Evolutionary conservation across 2,113 vertebrate species (phyloP).

Genomic region (Odontophorus gujanensis): DNA sequence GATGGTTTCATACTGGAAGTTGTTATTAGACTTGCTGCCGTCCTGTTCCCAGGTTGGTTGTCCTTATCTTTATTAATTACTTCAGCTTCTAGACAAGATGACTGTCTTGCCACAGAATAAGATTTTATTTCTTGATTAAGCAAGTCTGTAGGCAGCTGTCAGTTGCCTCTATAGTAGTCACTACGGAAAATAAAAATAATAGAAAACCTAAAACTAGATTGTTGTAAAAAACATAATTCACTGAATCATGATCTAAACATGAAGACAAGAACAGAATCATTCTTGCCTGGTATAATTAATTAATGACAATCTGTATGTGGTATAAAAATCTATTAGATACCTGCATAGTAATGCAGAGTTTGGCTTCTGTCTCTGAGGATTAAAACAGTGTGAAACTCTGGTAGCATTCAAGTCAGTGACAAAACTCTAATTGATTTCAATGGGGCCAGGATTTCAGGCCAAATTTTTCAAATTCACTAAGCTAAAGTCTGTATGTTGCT

Average conservation of each 20-base stretch:
- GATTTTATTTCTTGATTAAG: constrained; percentile 24
- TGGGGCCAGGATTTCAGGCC: background rate
- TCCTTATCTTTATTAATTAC: constrained; percentile 60
- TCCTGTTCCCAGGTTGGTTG: constrained; percentile 26
- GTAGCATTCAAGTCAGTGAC: background rate
- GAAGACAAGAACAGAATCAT: background rate
- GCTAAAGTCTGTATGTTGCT: background rate
- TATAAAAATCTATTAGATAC: background rate
- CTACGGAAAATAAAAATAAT: background rate
- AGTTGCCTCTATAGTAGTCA: background rate
- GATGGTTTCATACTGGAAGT: constrained; percentile 30
- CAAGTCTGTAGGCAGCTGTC: background rate
- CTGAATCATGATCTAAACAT: background rate
- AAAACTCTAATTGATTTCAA: constrained; percentile 15
- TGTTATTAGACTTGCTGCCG: constrained; percentile 36
- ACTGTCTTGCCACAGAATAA: constrained; percentile 7
- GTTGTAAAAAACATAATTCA: background rate
- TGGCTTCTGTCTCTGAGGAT: background rate
- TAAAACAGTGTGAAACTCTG: background rate
- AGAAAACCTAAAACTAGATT: background rate
- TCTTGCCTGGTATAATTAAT: background rate
- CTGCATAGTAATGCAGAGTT: background rate
- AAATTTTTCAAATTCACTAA: background rate
- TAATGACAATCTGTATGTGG: background rate
- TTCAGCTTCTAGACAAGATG: constrained; percentile 11